Conservation (phyloP, 2,888 invertebrate genomes). For the Tinea trinotella region DNA sequence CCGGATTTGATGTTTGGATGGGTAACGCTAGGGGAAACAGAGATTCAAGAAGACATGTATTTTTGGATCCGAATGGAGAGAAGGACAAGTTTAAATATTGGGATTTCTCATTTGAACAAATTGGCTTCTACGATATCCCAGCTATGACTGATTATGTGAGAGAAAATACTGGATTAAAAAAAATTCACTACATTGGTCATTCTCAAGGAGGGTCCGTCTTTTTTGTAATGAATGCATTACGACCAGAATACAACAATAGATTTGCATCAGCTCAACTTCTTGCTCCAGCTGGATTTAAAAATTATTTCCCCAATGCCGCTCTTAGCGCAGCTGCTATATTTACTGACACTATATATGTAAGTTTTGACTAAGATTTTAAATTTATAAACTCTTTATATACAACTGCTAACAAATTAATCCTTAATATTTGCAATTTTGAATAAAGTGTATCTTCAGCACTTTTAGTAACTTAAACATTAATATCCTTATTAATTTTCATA, state of each 20-base stretch:
- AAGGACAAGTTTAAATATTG: conserved; percentile 38
- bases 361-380: too few relatives aligned
- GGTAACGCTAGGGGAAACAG: conserved; percentile 86
- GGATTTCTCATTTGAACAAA: conserved; percentile 52
- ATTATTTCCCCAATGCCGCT: conserved; percentile 34
- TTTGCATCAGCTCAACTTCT: conserved; percentile 44
- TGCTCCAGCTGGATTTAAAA: conserved; percentile 46
- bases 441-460: too few relatives aligned
- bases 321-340: conserved; percentile 27
- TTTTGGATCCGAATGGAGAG: conserved; percentile 37
- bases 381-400: too few relatives aligned
- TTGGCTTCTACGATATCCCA: conserved; percentile 44
- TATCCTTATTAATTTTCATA: not conserved
- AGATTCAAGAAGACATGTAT: conserved; percentile 74
- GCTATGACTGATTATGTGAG: conserved; percentile 49
- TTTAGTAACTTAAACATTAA: too few relatives aligned
- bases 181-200: conserved; percentile 54
- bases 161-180: conserved; percentile 31
- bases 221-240: conserved; percentile 38
- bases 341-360: conserved; percentile 42
- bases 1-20: conserved; percentile 84
- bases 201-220: conserved; percentile 57
- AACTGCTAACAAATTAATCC: too few relatives aligned
- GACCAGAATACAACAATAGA: conserved; percentile 44
- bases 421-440: too few relatives aligned